A percentile compares a stretch with the other conserved stretches of the same genome.
These are phyloP conservation scores for Ommatoiulus sabulosus DNA, from an alignment of 2,888 invertebrate species.

Conservation along the genomic window DNA sequence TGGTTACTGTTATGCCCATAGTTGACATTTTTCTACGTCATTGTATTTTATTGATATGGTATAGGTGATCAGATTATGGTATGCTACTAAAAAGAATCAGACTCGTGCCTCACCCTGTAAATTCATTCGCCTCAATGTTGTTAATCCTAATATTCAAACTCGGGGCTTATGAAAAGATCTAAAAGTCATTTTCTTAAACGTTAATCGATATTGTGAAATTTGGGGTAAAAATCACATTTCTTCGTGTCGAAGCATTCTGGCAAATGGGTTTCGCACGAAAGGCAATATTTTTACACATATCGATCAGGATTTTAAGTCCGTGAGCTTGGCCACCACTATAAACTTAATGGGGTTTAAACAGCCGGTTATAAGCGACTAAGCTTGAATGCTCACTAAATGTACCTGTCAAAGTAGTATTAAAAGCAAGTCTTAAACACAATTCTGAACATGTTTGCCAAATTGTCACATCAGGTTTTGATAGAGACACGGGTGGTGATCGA, in stretches of 20 bases:
- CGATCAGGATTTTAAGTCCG: not conserved
- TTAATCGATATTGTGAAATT: conserved; percentile 36
- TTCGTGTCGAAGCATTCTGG: conserved; percentile 8
- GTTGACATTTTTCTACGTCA: no score
- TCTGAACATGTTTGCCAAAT: not conserved
- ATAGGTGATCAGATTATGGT: no score
- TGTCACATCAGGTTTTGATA: no score
- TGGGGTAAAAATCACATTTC: not conserved
- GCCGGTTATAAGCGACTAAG: not conserved
- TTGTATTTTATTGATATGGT: no score
- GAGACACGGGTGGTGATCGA: no score
- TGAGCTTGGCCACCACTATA: not conserved
- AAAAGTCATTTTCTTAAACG: conserved; percentile 39
- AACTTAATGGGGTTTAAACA: not conserved
- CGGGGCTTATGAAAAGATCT: not conserved
- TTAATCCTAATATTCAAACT: not conserved
- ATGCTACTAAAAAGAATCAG: no score
- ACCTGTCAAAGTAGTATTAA: not conserved
- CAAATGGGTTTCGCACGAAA: not conserved
- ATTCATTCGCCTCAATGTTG: not conserved
- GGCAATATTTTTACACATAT: not conserved
- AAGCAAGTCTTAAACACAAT: not conserved
- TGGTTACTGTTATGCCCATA: no score
- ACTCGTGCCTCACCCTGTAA: not conserved
- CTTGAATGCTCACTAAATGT: not conserved